A percentile compares a stretch with the other conserved stretches of the same genome.
These are phyloP conservation scores for Cynopterus sphinx DNA, from an alignment of 2,797 vertebrate genomes.

Conservation along the genomic window DNA sequence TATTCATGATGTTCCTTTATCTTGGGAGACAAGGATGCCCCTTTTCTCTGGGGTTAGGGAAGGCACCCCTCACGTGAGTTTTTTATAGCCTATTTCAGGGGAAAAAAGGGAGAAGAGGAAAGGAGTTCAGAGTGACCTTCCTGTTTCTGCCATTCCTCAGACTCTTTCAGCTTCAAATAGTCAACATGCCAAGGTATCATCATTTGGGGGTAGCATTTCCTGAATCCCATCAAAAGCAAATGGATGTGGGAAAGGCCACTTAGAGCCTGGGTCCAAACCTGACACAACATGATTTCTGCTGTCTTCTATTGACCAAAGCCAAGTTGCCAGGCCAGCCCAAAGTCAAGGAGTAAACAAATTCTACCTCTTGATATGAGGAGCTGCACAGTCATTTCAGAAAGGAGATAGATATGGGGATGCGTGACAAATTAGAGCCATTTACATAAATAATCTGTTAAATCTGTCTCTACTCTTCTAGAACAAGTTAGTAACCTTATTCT, in stretches of 20 bases:
- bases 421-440: background rate
- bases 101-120: background rate
- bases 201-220: background rate
- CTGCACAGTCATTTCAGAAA: background rate
- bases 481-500: background rate
- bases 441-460: background rate
- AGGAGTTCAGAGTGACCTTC: background rate
- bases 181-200: background rate
- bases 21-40: background rate
- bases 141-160: background rate
- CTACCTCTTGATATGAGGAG: background rate
- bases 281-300: background rate
- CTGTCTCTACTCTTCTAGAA: background rate
- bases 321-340: background rate
- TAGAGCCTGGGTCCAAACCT: background rate
- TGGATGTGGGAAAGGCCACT: background rate
- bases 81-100: background rate
- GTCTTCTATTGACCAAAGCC: background rate
- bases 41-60: background rate
- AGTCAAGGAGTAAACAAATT: background rate
- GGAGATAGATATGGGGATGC: background rate
- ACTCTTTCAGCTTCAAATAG: background rate
- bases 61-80: background rate
- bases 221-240: background rate
- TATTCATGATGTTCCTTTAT: background rate